These are phyloP conservation scores for Gadus macrocephalus DNA, from an alignment of 2,113 vertebrate genomes.

Conservation along the genomic window DNA sequence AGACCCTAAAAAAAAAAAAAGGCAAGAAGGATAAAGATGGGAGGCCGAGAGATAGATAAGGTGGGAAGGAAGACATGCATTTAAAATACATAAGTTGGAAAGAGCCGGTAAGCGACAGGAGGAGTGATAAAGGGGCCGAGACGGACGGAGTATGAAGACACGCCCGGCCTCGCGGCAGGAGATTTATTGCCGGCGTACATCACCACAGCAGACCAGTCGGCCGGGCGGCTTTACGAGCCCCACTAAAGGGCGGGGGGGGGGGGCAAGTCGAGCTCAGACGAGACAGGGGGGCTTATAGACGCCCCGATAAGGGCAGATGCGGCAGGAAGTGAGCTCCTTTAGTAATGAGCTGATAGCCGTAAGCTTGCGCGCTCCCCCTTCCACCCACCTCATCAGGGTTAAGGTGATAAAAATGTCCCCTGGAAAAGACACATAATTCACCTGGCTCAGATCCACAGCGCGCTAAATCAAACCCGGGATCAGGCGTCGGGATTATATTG, in stretches of 20 bases:
- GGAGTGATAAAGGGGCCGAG: conserved; percentile 6
- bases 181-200: conserved; percentile 46
- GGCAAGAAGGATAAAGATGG: conserved; percentile 1
- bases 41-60: background rate
- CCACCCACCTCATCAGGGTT: background rate
- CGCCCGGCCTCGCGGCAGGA: conserved; percentile 6
- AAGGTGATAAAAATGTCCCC: background rate
- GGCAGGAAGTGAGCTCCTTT: conserved; percentile 33
- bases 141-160: conserved; percentile 26
- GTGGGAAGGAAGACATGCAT: background rate
- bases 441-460: no score
- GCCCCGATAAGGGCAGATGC: conserved; percentile 41
- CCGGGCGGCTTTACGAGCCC: conserved; percentile 40
- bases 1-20: background rate
- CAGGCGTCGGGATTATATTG: no score
- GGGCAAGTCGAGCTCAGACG: conserved; percentile 18
- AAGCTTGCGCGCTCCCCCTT: background rate
- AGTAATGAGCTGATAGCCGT: conserved; percentile 20
- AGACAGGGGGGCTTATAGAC: conserved; percentile 28
- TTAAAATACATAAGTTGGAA: conserved; percentile 6
- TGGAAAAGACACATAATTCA: background rate
- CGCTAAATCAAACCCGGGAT: no score
- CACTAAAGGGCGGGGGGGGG: conserved; percentile 30
- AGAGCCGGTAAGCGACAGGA: conserved; percentile 8
- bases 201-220: conserved; percentile 28